These are phyloP conservation scores for Neogobius melanostomus DNA, from an alignment of 2,113 vertebrate species.

Conservation along the genomic window DNA sequence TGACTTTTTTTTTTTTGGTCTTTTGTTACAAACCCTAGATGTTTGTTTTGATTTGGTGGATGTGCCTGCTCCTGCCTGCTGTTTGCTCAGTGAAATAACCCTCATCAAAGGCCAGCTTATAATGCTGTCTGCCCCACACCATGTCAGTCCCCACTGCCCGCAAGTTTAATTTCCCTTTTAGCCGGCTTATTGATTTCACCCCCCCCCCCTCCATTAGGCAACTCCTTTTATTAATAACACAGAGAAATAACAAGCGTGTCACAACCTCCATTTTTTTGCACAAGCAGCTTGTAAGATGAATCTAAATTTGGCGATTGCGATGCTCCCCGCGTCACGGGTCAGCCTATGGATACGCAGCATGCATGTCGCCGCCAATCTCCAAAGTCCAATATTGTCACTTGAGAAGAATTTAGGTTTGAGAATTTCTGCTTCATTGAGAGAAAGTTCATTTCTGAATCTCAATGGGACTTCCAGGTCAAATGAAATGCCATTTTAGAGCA, in stretches of 20 bases:
- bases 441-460: not conserved
- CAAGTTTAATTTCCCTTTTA: constrained; percentile 59
- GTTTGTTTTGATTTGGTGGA: constrained; percentile 33
- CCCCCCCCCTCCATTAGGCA: constrained; percentile 30
- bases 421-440: no score
- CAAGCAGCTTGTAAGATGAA: constrained; percentile 64
- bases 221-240: constrained; percentile 72
- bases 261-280: constrained; percentile 58
- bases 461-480: no score
- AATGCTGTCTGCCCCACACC: constrained; percentile 55
- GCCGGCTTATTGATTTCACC: constrained; percentile 65
- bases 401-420: not conserved
- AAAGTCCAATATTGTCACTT: not conserved
- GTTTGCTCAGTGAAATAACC: constrained; percentile 62
- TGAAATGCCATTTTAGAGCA: not conserved
- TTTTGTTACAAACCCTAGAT: constrained; percentile 36
- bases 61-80: constrained; percentile 26
- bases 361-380: not conserved
- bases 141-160: constrained; percentile 32
- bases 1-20: constrained; percentile 32
- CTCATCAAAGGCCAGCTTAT: constrained; percentile 74
- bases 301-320: constrained; percentile 38
- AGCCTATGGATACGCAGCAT: constrained; percentile 9
- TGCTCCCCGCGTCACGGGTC: constrained; percentile 5
- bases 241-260: constrained; percentile 75